These are phyloP conservation scores for Zaprionus tsacasi DNA, from an alignment of 1,140 invertebrate species.

Conservation along the genomic window DNA sequence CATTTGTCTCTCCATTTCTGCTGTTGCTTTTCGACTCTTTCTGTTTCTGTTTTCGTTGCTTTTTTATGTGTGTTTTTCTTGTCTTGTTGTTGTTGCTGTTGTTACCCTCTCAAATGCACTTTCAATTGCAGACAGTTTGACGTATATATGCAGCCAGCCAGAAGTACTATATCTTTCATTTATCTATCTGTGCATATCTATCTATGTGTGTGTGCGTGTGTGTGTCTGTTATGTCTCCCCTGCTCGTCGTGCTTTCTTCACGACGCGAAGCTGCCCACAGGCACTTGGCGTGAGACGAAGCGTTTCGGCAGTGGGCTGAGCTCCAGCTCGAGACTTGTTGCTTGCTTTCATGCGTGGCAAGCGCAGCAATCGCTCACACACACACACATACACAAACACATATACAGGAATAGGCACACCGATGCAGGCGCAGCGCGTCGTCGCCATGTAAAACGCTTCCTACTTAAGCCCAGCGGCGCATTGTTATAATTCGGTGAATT, in stretches of 20 bases:
- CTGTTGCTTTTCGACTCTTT: constrained; percentile 19
- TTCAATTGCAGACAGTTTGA: constrained; percentile 81
- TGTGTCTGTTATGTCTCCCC: constrained; percentile 32
- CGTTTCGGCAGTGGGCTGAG: constrained; percentile 63
- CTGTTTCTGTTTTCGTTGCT: constrained; percentile 29
- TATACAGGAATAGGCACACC: constrained; percentile 5
- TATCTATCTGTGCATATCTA: constrained; percentile 75
- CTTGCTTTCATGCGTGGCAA: constrained; percentile 67
- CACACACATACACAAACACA: constrained; percentile 34
- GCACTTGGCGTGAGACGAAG: constrained; percentile 71
- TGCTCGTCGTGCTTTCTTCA: constrained; percentile 63
- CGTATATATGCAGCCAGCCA: constrained; percentile 69
- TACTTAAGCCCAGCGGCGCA: constrained; percentile 64
- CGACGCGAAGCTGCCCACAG: constrained; percentile 63
- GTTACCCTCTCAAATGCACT: constrained; percentile 80
- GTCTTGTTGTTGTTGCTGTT: constrained; percentile 39
- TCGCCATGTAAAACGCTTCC: constrained; percentile 77
- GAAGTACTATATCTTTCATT: constrained; percentile 80
- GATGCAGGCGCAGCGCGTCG: constrained; percentile 34
- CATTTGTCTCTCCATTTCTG: constrained; percentile 58
- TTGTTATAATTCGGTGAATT: constrained; percentile 73
- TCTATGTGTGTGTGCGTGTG: constrained; percentile 20
- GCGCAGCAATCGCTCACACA: constrained; percentile 35
- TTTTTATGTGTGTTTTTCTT: constrained; percentile 15
- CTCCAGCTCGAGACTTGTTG: constrained; percentile 25